Evolutionary conservation across 2,888 invertebrate genomes (phyloP).

Genomic region (Mimachlamys varia): DNA sequence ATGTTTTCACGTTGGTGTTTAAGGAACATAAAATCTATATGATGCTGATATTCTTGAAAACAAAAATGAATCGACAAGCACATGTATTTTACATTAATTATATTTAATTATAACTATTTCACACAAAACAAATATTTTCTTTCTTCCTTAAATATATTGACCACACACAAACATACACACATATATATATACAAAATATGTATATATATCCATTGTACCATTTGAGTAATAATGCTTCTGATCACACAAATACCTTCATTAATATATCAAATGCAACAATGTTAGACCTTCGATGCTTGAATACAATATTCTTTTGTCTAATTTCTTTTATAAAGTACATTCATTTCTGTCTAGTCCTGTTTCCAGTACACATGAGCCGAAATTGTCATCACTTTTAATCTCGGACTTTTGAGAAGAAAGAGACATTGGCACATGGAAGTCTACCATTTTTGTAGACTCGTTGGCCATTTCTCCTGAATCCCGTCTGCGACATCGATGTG

Average conservation of each 20-base stretch:
- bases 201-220: too few relatives aligned
- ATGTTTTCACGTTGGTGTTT: not conserved
- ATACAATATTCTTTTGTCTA: not conserved
- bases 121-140: too few relatives aligned
- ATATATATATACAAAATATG: too few relatives aligned
- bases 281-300: not conserved
- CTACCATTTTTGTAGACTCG: not conserved
- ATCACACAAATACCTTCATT: not conserved
- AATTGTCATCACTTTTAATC: not conserved
- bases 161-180: too few relatives aligned
- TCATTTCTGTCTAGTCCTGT: not conserved
- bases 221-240: not conserved
- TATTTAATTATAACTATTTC: too few relatives aligned
- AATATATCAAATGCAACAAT: not conserved
- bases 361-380: not conserved
- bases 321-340: not conserved
- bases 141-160: too few relatives aligned
- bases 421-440: not conserved
- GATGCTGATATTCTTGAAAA: not conserved
- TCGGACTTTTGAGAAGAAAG: not conserved
- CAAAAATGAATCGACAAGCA: not conserved
- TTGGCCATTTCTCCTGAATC: not conserved
- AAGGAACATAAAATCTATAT: not conserved
- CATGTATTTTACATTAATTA: too few relatives aligned
- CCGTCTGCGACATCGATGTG: not conserved